phyloP scores from a whole-genome alignment of 2,888 invertebrate genomes.

The Ischnus inquisitorius region DNA sequence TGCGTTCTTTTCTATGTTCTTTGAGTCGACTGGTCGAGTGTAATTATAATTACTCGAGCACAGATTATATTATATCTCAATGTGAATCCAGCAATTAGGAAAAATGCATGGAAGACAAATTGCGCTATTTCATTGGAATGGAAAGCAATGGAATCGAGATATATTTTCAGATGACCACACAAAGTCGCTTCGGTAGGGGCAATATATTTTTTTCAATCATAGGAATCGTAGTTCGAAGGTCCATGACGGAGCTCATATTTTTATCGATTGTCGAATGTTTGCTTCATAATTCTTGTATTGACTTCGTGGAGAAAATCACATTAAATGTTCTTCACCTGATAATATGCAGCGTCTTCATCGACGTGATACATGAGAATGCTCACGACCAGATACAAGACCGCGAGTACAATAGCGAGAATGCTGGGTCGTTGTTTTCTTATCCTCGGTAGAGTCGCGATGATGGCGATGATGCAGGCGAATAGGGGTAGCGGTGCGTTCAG shows the following conservation, averaged over 20 bases:
- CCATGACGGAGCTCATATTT: not conserved
- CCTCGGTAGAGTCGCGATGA: constrained; percentile 89
- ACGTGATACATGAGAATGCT: constrained; percentile 67
- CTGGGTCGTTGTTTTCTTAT: constrained; percentile 76
- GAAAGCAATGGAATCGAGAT: not conserved
- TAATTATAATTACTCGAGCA: not conserved
- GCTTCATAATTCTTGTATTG: not conserved
- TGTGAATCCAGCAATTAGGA: too few species aligned
- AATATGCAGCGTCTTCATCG: constrained; percentile 70
- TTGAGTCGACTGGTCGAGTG: not conserved
- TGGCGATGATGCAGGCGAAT: constrained; percentile 89
- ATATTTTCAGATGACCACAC: not conserved
- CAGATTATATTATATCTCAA: not conserved
- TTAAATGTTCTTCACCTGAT: constrained; percentile 66
- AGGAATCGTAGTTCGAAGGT: not conserved
- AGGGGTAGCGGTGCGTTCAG: constrained; percentile 90
- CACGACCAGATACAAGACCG: constrained; percentile 73
- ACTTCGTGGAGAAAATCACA: not conserved
- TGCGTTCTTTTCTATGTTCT: not conserved
- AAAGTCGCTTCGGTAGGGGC: not conserved
- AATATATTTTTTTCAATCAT: too few species aligned
- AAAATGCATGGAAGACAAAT: too few species aligned
- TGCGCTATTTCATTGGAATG: not conserved
- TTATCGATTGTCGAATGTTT: not conserved
- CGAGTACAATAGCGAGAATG: constrained; percentile 76